These are phyloP conservation scores for Toxonevra muliebris DNA, from an alignment of 2,888 invertebrate genomes.

Conservation along the genomic window DNA sequence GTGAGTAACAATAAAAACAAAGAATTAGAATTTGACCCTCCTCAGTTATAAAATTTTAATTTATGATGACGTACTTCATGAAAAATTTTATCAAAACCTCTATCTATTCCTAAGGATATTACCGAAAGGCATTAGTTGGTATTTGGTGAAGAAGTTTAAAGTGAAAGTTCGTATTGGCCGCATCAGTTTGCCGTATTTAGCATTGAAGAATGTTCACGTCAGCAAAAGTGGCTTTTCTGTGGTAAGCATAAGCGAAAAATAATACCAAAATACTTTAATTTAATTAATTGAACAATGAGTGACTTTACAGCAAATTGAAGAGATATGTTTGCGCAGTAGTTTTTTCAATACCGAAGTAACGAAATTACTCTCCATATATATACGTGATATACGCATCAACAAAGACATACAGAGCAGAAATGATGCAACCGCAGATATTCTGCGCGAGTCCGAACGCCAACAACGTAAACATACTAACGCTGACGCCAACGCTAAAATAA, in stretches of 20 bases:
- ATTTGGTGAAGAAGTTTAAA: conserved; percentile 81
- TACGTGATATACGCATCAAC: conserved; percentile 81
- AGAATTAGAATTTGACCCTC: not conserved
- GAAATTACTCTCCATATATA: conserved; percentile 83
- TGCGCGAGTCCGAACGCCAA: conserved; percentile 60
- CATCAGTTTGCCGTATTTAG: conserved; percentile 79
- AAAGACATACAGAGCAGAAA: conserved; percentile 73
- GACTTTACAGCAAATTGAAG: conserved; percentile 78
- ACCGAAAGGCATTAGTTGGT: conserved; percentile 81
- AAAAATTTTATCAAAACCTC: not conserved
- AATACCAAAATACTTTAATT: not conserved
- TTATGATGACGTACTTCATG: not conserved
- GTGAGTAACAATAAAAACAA: conserved; percentile 45
- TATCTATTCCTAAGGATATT: conserved; percentile 71
- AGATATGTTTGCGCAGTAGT: conserved; percentile 85
- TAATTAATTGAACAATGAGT: not conserved
- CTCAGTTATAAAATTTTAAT: not conserved
- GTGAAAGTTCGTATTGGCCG: conserved; percentile 82
- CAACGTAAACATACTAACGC: conserved; percentile 8
- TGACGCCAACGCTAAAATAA: conserved; percentile 8
- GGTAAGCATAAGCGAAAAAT: conserved; percentile 66
- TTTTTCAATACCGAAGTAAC: conserved; percentile 89
- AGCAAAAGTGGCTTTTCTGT: conserved; percentile 81
- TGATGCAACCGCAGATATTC: conserved; percentile 49
- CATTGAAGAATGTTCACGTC: conserved; percentile 82